Evolutionary conservation across 2,888 invertebrate species (phyloP).

Genomic region (Hypercompe scribonia): DNA sequence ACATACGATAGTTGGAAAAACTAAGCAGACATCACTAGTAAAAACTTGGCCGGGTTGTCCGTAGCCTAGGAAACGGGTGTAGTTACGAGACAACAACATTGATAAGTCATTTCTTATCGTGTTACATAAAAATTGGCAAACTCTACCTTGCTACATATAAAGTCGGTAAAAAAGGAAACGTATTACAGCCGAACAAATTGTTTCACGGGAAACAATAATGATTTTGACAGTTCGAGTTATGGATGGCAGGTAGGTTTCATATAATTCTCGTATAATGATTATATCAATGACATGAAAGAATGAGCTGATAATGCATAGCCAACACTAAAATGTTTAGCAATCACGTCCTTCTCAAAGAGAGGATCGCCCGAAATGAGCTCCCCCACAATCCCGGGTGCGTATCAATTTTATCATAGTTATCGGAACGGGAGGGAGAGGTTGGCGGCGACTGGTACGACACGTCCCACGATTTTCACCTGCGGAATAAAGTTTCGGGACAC

Average conservation of each 20-base stretch:
- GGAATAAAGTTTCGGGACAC: constrained; percentile 47
- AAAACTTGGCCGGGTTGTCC: constrained; percentile 68
- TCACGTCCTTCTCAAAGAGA: constrained; percentile 49
- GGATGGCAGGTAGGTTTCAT: constrained; percentile 80
- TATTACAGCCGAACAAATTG: constrained; percentile 35
- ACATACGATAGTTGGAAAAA: constrained; percentile 21
- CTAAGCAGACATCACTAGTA: constrained; percentile 46
- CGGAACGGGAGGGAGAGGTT: constrained; percentile 65
- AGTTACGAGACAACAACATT: constrained; percentile 84
- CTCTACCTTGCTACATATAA: constrained; percentile 40
- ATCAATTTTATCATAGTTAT: constrained; percentile 74
- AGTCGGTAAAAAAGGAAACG: constrained; percentile 32
- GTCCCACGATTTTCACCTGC: constrained; percentile 57
- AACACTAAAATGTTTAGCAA: constrained; percentile 30
- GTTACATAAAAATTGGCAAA: constrained; percentile 72
- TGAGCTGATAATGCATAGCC: constrained; percentile 35
- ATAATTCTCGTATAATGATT: constrained; percentile 48
- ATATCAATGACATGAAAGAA: constrained; percentile 36
- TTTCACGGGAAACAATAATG: constrained; percentile 55
- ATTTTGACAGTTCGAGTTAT: constrained; percentile 80
- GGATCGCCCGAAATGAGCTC: constrained; percentile 59
- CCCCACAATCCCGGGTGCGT: constrained; percentile 66
- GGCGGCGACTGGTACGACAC: constrained; percentile 77
- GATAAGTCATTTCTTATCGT: constrained; percentile 72
- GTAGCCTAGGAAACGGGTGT: constrained; percentile 86